Base-by-base conservation (phyloP, 2,113 vertebrate genomes). In the Neolamprologus fasciatus region DNA sequence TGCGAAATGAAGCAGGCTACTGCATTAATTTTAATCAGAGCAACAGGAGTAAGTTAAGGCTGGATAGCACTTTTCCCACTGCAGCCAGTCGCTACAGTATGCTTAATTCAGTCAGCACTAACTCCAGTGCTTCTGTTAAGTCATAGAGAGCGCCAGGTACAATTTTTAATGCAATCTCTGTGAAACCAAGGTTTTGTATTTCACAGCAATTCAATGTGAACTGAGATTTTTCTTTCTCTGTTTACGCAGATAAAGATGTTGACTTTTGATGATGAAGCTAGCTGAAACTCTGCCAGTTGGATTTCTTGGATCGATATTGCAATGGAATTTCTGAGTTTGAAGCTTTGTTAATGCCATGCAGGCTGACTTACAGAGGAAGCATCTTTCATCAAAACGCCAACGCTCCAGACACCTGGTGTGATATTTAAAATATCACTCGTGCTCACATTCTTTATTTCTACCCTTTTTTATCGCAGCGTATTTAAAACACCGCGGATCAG, bases 1-100 rank as follows among this genome's bases (percentile, higher is more conserved):
- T 58, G 80, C 63, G 54, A 85, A 83, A 86, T 40, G 33, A 86
- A 81, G 40, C 42, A 82, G 71, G 40, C 71, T 40, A 3, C 47
- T 8, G 66, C 80, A 87, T 92, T 90, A 54, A 89, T 91, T 88
- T 92, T 89, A 91, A 91, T 89, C 84, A 91, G 57, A 86, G 55
- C 55, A 89, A 61, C 83, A 79, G 6, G 40, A 90, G 35, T 57
- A 81, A 33, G 45, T 78, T 35, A 40, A 86, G 79, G 28, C 19
- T 87, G 66, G 55, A 55, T 58, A 82, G 85, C 2, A 58, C 9
- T 82, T 90, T 92, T 89, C 91, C 85, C 83, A 89, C 61, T 68
- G 17, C 54, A 68, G 37, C 50, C 58, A 53, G 71, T 83, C 85
- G 23, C 85, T 51, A 8, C 33, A 61, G 58, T 68, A 3, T 54